Evolutionary conservation across 2,113 vertebrate genomes (phyloP).

Genomic region (Thalassarche chlororhynchos): DNA sequence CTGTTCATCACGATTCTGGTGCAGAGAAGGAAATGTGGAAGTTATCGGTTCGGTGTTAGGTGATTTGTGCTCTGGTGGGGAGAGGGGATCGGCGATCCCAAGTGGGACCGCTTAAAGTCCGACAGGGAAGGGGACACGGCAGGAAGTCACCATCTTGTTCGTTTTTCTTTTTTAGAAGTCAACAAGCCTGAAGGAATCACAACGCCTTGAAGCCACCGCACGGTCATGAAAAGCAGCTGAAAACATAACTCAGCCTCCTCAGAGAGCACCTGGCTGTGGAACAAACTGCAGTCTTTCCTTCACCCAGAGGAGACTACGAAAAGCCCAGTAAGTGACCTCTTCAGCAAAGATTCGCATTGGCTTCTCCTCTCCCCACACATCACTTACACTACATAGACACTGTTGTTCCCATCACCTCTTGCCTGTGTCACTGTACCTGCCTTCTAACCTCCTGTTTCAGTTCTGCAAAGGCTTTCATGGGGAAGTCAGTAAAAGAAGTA

Average conservation of each 20-base stretch:
- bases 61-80: neutral
- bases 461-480: neutral
- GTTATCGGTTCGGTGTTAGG: fast-evolving
- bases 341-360: neutral
- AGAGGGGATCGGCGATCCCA: neutral
- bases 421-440: neutral
- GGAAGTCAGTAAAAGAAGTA: neutral
- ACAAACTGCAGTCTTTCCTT: neutral
- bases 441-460: neutral
- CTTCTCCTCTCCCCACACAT: neutral
- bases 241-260: neutral
- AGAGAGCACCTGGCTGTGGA: neutral
- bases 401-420: neutral
- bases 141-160: neutral
- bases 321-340: neutral
- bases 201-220: neutral
- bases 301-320: neutral
- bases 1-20: neutral
- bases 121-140: neutral
- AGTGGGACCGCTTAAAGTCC: neutral
- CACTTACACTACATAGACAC: neutral
- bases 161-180: neutral
- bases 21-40: neutral
- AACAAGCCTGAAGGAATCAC: neutral
- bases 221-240: neutral